Percentiles rank a stretch among this genome's conserved stretches.
Evolutionary conservation across 2,113 vertebrate species (phyloP).

Genomic region (Xenotilapia caudafasciata): DNA sequence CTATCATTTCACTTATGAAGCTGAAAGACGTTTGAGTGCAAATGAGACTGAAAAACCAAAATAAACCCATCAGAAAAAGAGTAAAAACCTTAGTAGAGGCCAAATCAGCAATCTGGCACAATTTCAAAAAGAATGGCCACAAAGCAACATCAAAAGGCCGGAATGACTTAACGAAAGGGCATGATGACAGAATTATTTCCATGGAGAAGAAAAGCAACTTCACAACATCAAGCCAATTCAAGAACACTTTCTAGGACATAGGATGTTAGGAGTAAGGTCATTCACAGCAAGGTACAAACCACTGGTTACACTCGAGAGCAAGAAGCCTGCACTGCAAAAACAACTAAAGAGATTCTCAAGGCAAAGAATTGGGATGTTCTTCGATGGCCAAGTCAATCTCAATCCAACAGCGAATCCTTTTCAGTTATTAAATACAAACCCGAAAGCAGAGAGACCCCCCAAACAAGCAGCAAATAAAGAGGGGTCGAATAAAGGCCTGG

Average conservation of each 20-base stretch:
- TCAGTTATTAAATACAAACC: background rate
- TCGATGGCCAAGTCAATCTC: background rate
- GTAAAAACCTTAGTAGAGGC: background rate
- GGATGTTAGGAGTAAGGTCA: background rate
- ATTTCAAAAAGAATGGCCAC: background rate
- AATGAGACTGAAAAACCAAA: background rate
- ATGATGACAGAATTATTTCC: background rate
- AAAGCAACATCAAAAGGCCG: background rate
- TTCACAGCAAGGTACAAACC: background rate
- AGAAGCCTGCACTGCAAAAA: background rate
- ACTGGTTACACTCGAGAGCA: background rate
- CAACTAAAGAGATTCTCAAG: background rate
- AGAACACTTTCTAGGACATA: background rate
- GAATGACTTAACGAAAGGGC: background rate
- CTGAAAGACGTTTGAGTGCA: background rate
- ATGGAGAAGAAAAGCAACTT: background rate
- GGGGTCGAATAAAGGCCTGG: background rate
- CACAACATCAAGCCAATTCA: background rate
- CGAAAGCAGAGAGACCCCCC: background rate
- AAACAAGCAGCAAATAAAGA: background rate
- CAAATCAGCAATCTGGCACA: background rate
- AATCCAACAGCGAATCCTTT: background rate
- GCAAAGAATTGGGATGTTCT: background rate
- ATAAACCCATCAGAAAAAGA: background rate
- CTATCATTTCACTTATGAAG: background rate